A percentile compares a stretch with the other conserved stretches of the same genome.
Conservation (phyloP, 1,140 invertebrate genomes). For the Drosophila suzukii region DNA sequence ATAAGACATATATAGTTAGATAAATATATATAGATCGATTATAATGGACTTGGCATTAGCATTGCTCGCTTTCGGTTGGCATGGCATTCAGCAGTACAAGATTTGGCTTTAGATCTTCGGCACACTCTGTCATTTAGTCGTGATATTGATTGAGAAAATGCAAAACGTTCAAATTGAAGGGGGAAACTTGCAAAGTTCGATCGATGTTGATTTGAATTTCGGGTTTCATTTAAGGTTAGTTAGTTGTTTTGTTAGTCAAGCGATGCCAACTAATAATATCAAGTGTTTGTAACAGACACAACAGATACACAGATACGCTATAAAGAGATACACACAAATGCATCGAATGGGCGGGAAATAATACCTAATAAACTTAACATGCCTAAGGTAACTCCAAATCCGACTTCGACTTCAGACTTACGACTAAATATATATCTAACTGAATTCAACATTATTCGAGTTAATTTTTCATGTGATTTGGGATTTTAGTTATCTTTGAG, state of each 20-base stretch:
- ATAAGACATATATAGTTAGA: slow-evolving; percentile 79
- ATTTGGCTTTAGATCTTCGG: slow-evolving; percentile 44
- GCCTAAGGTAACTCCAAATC: slow-evolving; percentile 16
- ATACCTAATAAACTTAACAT: slow-evolving; percentile 37
- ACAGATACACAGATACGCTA: slow-evolving; percentile 51
- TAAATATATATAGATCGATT: slow-evolving; percentile 59
- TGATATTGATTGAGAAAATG: slow-evolving; percentile 60
- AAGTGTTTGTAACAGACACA: slow-evolving; percentile 63
- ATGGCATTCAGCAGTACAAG: slow-evolving; percentile 37
- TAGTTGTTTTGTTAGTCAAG: slow-evolving; percentile 58
- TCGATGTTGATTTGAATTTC: slow-evolving; percentile 26
- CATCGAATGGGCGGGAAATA: slow-evolving; percentile 26
- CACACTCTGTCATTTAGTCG: slow-evolving; percentile 44
- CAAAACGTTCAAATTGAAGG: slow-evolving; percentile 65
- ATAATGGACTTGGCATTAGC: slow-evolving; percentile 41
- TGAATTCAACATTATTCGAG: slow-evolving; percentile 15
- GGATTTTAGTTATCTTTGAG: slow-evolving; percentile 55
- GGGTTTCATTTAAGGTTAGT: background rate
- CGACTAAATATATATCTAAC: slow-evolving; percentile 23
- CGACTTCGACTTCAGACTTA: slow-evolving; percentile 2
- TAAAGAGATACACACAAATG: slow-evolving; percentile 36
- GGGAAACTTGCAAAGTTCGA: slow-evolving; percentile 48
- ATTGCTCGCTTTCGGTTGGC: slow-evolving; percentile 34
- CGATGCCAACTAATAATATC: slow-evolving; percentile 78
- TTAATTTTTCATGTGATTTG: slow-evolving; percentile 12